A percentile compares a stretch with the other conserved stretches of the same genome.
phyloP scores from a whole-genome alignment of 2,888 invertebrate species.

The Sarcophaga rosellei region DNA sequence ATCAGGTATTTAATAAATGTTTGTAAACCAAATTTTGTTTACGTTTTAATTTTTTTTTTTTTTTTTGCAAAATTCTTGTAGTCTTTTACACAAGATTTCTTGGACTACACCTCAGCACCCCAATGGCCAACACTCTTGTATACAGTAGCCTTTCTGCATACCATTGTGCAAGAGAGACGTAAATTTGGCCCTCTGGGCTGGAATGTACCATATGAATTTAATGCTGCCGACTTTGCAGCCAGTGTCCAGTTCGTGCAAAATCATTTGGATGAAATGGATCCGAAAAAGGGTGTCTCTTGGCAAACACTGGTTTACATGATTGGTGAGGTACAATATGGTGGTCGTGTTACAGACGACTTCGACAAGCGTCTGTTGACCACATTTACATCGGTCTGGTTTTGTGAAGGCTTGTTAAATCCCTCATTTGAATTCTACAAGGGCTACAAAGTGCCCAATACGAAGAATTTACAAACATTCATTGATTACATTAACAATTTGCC shows the following conservation, averaged over 20 bases:
- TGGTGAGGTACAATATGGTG: constrained; percentile 94
- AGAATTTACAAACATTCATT: constrained; percentile 90
- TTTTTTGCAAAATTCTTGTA: constrained; percentile 54
- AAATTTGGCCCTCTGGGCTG: constrained; percentile 98
- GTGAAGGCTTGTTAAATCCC: constrained; percentile 91
- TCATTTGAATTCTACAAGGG: constrained; percentile 97
- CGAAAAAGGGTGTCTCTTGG: constrained; percentile 98
- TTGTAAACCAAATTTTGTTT: background rate
- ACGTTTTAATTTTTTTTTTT: background rate
- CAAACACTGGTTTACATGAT: constrained; percentile 98
- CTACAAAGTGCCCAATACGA: constrained; percentile 94
- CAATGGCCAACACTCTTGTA: constrained; percentile 98
- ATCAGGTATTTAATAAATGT: constrained; percentile 83
- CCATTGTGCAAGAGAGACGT: constrained; percentile 95
- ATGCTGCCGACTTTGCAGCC: constrained; percentile 96
- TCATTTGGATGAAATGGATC: constrained; percentile 97
- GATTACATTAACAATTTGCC: constrained; percentile 94
- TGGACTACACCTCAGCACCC: constrained; percentile 94
- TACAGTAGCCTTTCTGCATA: constrained; percentile 96
- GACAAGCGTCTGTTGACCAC: constrained; percentile 96
- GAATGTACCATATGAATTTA: constrained; percentile 98
- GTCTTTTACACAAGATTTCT: constrained; percentile 87
- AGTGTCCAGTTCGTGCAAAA: constrained; percentile 98
- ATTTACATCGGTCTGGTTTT: constrained; percentile 97
- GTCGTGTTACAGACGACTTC: constrained; percentile 97